Evolutionary conservation across 2,797 vertebrate genomes (phyloP).

Genomic region (Choloepus didactylus): DNA sequence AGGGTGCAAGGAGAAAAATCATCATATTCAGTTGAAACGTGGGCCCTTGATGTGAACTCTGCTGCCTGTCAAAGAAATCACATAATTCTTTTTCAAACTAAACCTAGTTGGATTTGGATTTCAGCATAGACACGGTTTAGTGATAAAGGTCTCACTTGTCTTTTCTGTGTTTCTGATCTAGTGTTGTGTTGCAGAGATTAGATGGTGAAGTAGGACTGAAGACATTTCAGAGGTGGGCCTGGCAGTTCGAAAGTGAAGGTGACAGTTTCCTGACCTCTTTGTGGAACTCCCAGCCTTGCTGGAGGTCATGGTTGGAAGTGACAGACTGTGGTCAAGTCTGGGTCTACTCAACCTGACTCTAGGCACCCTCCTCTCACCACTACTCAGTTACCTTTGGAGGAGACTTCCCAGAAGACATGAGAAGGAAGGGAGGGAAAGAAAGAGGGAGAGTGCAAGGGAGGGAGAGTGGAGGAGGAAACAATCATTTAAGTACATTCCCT

Average conservation of each 20-base stretch:
- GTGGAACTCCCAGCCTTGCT: background rate
- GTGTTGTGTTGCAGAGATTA: background rate
- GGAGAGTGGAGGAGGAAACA: background rate
- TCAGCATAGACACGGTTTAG: conserved; percentile 22
- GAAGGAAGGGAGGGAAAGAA: background rate
- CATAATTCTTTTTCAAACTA: background rate
- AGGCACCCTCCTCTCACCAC: background rate
- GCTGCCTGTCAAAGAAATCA: conserved; percentile 67
- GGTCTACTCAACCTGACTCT: background rate
- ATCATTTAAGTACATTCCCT: background rate
- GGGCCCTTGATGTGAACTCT: conserved; percentile 60
- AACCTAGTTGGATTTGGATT: conserved; percentile 49
- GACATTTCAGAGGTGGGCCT: background rate
- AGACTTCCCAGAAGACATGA: background rate
- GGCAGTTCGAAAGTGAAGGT: background rate
- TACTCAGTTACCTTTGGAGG: background rate
- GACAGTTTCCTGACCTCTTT: background rate
- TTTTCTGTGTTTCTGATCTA: background rate
- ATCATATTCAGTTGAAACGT: background rate
- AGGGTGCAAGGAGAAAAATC: background rate
- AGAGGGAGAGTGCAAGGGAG: background rate
- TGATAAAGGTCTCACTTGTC: background rate
- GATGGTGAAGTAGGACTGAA: background rate
- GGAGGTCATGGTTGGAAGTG: background rate
- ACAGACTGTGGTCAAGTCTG: background rate